phyloP scores from a whole-genome alignment of 1,140 invertebrate species.

The Neodiprion lecontei region DNA sequence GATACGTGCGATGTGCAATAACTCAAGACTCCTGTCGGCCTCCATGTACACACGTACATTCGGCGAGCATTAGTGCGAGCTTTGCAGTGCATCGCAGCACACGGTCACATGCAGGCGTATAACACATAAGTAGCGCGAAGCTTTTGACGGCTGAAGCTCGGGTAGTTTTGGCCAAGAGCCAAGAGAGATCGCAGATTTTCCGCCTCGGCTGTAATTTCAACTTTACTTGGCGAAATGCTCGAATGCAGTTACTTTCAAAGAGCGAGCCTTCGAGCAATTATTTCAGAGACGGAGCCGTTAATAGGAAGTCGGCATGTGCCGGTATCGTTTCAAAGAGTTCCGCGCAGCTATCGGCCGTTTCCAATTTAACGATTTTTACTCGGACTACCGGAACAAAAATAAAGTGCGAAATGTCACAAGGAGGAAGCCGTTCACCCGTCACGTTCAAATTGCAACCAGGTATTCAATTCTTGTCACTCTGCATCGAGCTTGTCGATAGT shows the following conservation, averaged over 20 bases:
- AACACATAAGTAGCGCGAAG: background rate
- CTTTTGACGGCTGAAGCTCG: background rate
- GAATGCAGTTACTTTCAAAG: constrained; percentile 5
- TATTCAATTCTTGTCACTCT: background rate
- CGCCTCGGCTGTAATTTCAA: constrained; percentile 3
- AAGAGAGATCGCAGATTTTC: constrained; percentile 7
- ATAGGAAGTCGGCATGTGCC: background rate
- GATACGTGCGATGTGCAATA: background rate
- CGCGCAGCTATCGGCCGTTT: background rate
- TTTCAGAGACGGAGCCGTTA: background rate
- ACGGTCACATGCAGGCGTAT: background rate
- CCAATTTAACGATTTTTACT: background rate
- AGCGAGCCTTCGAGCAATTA: background rate
- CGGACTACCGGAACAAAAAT: background rate
- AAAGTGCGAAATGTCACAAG: background rate
- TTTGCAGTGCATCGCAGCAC: background rate
- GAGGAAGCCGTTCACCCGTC: background rate
- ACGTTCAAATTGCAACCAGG: background rate
- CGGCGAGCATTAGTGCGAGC: no score
- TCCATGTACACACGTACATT: no score
- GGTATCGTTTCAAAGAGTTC: background rate
- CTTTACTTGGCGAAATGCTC: constrained; percentile 5
- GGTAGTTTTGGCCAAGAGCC: background rate
- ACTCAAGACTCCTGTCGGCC: background rate
- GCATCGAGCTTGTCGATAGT: background rate